Evolutionary conservation across 2,888 invertebrate genomes (phyloP).

Genomic region (Ornithoptera priamus): DNA sequence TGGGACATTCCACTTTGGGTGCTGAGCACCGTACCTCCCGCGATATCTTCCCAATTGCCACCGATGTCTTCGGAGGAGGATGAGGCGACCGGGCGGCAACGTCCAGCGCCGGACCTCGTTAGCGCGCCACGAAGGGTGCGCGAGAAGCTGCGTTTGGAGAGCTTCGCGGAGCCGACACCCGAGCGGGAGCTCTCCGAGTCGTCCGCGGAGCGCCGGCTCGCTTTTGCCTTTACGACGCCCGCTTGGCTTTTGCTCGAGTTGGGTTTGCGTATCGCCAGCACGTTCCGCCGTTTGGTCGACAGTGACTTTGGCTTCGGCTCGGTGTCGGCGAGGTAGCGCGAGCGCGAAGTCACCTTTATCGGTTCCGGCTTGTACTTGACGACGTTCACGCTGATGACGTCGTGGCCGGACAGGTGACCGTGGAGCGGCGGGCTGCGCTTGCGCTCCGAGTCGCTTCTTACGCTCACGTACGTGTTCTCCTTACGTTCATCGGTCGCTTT

Average conservation of each 20-base stretch:
- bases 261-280: slow-evolving; percentile 69
- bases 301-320: slow-evolving; percentile 67
- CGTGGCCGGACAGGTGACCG: slow-evolving; percentile 58
- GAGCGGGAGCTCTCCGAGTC: slow-evolving; percentile 56
- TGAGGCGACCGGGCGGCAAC: slow-evolving; percentile 53
- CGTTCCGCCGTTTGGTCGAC: slow-evolving; percentile 60
- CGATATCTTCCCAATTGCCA: slow-evolving; percentile 57
- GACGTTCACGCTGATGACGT: slow-evolving; percentile 53
- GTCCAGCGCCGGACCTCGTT: slow-evolving; percentile 35
- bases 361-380: slow-evolving; percentile 59
- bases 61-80: slow-evolving; percentile 56
- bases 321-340: slow-evolving; percentile 57
- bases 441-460: slow-evolving; percentile 59
- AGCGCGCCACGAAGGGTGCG: slow-evolving; percentile 43
- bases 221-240: slow-evolving; percentile 53
- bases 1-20: slow-evolving; percentile 29
- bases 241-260: slow-evolving; percentile 64
- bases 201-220: slow-evolving; percentile 58
- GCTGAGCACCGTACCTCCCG: slow-evolving; percentile 50
- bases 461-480: slow-evolving; percentile 69
- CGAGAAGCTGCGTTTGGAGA: slow-evolving; percentile 60
- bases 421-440: slow-evolving; percentile 43
- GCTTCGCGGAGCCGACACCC: slow-evolving; percentile 48
- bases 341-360: slow-evolving; percentile 53
- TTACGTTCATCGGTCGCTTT: slow-evolving; percentile 71